Base-by-base conservation (phyloP, 2,113 vertebrate species). In the Varanus komodoensis region DNA sequence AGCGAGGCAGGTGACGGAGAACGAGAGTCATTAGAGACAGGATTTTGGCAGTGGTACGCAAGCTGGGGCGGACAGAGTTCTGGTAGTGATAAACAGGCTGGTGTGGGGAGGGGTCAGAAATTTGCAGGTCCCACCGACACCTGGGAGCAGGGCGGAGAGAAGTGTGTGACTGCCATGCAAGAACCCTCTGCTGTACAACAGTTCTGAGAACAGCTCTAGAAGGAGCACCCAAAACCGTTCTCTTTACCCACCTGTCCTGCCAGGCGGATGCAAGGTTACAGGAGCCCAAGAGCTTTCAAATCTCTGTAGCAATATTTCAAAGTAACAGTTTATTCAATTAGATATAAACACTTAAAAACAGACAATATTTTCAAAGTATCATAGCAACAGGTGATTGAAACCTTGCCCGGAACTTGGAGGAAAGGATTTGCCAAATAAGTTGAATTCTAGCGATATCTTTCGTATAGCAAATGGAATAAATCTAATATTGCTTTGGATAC, bases 301-400 rank as follows among this genome's bases (percentile, higher is more conserved):
- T 94, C 95, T 97, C 93, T 4, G 88, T 91, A 95, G 93, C 90
- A 95, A 94, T 96, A 96, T 97, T 97, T 97, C 96, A 97, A 97
- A 97, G 96, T 96, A 95, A 94, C 95, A 94, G 95, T 96, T 97
- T 97, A 97, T 96, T 97, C 95, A 97, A 96, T 97, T 97, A 97
- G 97, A 96, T 50, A 95, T 94, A 92, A 96, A 96, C 92, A 95
- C 96, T 96, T 96, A 93, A 96, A 97, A 97, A 97, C 95, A 97
- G 97, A 97, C 97, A 98, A 97, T 98, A 98, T 98, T 98, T 98
- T 97, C 97, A 87, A 95, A 95, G 98, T 98, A 97, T 96, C 98
- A 97, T 97, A 97, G 98, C 97, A 98, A 98, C 98, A 98, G 96
- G 97, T 97, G 97, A 97, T 97, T 97, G 97, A 98, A 97, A 95